Evolutionary conservation across 2,797 vertebrate genomes (phyloP).

Genomic region (Loris lydekkerianus): DNA sequence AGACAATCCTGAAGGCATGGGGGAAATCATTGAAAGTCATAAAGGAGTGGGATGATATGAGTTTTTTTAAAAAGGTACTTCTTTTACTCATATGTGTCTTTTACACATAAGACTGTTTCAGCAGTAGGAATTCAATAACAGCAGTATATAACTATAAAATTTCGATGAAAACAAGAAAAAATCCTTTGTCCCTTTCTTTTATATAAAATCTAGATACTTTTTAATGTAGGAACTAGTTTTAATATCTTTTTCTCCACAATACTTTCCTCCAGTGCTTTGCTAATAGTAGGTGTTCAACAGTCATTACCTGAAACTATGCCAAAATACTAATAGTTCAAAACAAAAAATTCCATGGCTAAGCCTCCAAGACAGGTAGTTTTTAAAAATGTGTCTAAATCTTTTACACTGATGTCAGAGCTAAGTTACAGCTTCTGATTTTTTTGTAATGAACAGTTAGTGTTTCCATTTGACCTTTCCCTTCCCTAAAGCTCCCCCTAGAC

Average conservation of each 20-base stretch:
- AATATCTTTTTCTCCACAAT: neutral
- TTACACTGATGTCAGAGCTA: constrained; percentile 2
- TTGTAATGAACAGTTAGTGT: constrained; percentile 26
- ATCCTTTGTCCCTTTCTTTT: neutral
- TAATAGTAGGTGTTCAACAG: neutral
- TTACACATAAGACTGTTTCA: neutral
- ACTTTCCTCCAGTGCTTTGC: neutral
- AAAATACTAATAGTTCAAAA: constrained; percentile 21
- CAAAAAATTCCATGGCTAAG: neutral
- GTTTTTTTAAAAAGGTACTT: constrained; percentile 7
- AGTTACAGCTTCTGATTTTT: constrained; percentile 26
- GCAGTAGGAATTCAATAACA: constrained; percentile 16
- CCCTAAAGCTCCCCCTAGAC: neutral
- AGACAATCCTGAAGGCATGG: neutral
- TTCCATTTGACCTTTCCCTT: constrained; percentile 19
- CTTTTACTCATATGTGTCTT: neutral
- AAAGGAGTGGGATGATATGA: neutral
- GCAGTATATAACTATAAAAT: constrained; percentile 11
- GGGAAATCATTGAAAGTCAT: neutral
- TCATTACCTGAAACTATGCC: constrained; percentile 45
- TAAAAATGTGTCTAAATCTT: constrained; percentile 31
- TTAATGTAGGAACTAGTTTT: neutral
- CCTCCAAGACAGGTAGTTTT: neutral
- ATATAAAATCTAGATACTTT: constrained; percentile 11
- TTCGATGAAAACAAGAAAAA: constrained; percentile 12